Evolutionary conservation across 2,113 vertebrate genomes (phyloP).

Genomic region (Malurus cyaneus): DNA sequence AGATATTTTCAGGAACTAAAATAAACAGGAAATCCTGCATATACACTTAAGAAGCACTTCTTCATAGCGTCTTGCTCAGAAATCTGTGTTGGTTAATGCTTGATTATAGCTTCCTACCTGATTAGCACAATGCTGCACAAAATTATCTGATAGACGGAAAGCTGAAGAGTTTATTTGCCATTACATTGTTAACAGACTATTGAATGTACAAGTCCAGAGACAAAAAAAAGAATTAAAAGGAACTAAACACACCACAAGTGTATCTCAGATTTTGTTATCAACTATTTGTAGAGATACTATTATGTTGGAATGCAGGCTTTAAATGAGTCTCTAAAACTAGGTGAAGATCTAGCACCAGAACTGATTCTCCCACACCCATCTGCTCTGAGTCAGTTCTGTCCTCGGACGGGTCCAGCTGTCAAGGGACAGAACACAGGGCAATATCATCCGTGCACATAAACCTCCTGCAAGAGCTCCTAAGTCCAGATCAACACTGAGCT

Average conservation of each 20-base stretch:
- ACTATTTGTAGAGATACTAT: neutral
- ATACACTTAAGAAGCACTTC: neutral
- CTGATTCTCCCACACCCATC: neutral
- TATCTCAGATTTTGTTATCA: neutral
- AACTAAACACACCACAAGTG: neutral
- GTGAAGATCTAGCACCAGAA: neutral
- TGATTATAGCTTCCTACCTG: neutral
- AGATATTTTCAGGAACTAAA: conserved; percentile 17
- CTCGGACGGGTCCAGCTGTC: rapidly evolving
- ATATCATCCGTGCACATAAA: neutral
- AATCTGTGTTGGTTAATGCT: neutral
- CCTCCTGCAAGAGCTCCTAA: neutral
- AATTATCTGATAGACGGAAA: neutral
- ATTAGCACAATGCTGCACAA: rapidly evolving
- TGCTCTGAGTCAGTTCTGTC: neutral
- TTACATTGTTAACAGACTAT: neutral
- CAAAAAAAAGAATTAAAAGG: neutral
- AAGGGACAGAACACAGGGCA: neutral
- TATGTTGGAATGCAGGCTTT: neutral
- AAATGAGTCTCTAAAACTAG: neutral
- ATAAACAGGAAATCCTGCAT: conserved; percentile 3
- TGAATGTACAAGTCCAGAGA: neutral
- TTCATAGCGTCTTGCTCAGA: neutral
- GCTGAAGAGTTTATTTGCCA: neutral
- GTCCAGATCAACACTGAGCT: neutral